These are phyloP conservation scores for Cliona cf. orientalis DNA, from an alignment of 37 sponge, comb jelly and placozoan species.

Conservation along the genomic window DNA sequence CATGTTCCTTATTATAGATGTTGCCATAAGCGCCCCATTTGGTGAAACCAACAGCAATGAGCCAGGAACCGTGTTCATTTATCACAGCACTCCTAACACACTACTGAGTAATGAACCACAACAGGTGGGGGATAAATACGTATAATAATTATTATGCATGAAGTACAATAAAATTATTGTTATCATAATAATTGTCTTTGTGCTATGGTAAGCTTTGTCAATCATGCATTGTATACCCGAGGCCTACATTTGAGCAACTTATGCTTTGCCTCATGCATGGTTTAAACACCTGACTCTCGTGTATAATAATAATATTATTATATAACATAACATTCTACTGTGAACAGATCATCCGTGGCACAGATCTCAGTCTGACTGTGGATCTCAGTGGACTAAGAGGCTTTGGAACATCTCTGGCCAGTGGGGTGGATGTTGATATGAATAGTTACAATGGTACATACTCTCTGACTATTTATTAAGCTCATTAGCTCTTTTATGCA, in stretches of 20 bases:
- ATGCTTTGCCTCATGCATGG: no score
- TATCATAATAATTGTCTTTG: no score
- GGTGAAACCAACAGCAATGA: conserved; percentile 20
- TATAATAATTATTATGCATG: no score
- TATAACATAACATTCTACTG: no score
- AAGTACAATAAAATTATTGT: no score
- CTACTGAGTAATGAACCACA: neutral
- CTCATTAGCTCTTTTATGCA: neutral
- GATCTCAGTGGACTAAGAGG: conserved; percentile 3
- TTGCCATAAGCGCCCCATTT: conserved; percentile 93
- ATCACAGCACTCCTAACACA: conserved; percentile 34
- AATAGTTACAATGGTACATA: conserved; percentile 74
- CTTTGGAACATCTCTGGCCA: conserved; percentile 65
- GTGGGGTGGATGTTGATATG: conserved; percentile 70
- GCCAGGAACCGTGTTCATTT: conserved; percentile 77
- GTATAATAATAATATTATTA: no score
- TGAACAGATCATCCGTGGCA: conserved; percentile 63
- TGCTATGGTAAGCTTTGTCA: no score
- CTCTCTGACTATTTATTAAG: no score
- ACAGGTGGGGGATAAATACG: conserved; percentile 23
- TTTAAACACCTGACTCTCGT: no score
- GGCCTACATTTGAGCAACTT: no score
- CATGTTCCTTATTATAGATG: conserved; percentile 53
- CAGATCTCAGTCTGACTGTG: conserved; percentile 7
- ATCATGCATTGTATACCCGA: no score